Base-by-base conservation (phyloP, 2,113 vertebrate genomes). In the Sterrhoptilus dennistouni region DNA sequence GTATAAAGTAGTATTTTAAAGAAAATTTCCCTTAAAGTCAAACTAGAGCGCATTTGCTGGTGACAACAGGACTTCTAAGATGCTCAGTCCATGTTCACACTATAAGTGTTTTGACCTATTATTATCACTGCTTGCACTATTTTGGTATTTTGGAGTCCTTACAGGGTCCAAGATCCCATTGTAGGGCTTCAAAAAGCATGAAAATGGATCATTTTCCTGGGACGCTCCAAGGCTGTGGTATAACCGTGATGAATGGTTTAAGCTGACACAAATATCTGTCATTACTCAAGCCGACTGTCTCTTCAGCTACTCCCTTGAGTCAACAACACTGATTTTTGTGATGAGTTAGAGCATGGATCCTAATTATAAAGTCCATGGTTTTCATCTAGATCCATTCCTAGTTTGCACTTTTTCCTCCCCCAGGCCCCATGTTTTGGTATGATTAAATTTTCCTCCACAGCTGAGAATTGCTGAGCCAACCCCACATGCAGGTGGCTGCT, bases 401-500 rank as follows among this genome's bases (percentile, higher is more conserved):
- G 25, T 18, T 19, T 77, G 52, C 29, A 44, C 19, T 86, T 61
- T 57, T 61, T 50, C 45, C n/a, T 90, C 24, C 28, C 14, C 17
- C 14, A 72, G 49, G 14, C 23, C 19, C 18, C 50, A 42, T 57
- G 50, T 65, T 90, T 82, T 50, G 17, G 28, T 60, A 17, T 5
- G 1, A 80, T 35, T n/a, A 91, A 60, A 68, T 90, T 88, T 88
- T 86, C 42, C 18, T 89, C 45, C 79, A 74, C 71, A 86, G 70
- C 81, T 78, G 78, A 87, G 66, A 90, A 60, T 16, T 57, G 54
- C 81, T 76, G 35, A 90, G 76, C 71, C 75, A 94, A 63, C 38
- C 56, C 85, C 49, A 23, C 42, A 27, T 38, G 45, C 87, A 90
- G 70, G 50, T 68, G 20, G 49, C 56, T 83, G 65, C 27, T 50